A percentile compares a stretch with the other conserved stretches of the same genome.
These are phyloP conservation scores for Eristalis arbustorum DNA, from an alignment of 2,888 invertebrate genomes.

Conservation along the genomic window DNA sequence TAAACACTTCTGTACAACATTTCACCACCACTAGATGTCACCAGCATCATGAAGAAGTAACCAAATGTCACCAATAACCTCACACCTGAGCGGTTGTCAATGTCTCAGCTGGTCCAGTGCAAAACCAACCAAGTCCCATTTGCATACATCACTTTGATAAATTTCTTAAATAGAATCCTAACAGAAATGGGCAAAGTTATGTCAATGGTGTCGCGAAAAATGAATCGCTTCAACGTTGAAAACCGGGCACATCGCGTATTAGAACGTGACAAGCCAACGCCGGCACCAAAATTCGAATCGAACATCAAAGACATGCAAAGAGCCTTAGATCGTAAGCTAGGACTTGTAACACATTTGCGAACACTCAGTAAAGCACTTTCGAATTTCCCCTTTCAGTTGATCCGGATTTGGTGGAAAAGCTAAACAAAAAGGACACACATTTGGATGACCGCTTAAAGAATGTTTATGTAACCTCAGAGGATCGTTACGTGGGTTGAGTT, in stretches of 20 bases:
- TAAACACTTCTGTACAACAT: not conserved
- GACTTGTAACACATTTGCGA: not conserved
- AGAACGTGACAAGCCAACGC: conserved; percentile 84
- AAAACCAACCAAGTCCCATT: not conserved
- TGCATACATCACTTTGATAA: not conserved
- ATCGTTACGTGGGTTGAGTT: conserved; percentile 81
- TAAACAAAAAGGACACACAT: conserved; percentile 83
- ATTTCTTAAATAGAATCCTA: not conserved
- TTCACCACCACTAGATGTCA: conserved; percentile 35
- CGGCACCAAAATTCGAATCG: conserved; percentile 86
- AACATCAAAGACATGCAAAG: conserved; percentile 84
- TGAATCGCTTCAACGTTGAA: conserved; percentile 87
- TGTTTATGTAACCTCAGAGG: conserved; percentile 87
- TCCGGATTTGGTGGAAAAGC: conserved; percentile 83
- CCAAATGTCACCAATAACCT: conserved; percentile 23
- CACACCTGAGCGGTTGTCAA: conserved; percentile 11
- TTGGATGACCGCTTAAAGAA: conserved; percentile 85
- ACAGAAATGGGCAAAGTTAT: conserved; percentile 85
- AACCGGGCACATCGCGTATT: conserved; percentile 87
- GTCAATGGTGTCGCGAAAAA: conserved; percentile 83
- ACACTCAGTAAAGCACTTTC: not conserved
- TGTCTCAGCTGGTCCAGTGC: conserved; percentile 25
- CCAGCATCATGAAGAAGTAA: not conserved
- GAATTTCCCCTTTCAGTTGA: conserved; percentile 78
- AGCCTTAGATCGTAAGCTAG: conserved; percentile 81